Evolutionary conservation across 2,113 vertebrate genomes (phyloP).

Genomic region (Columbina picui): DNA sequence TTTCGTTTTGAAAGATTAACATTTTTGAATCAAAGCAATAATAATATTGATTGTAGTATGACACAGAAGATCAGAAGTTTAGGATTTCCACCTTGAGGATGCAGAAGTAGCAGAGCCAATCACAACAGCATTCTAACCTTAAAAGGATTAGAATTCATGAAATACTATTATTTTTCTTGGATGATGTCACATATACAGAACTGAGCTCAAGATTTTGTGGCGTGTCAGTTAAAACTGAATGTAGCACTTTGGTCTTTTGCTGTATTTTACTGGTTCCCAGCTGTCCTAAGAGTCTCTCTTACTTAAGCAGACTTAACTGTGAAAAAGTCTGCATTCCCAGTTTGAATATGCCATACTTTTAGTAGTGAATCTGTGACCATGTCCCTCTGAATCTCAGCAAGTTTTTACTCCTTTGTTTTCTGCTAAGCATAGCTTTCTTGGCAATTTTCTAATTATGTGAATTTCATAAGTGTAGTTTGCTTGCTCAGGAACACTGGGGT

Average conservation of each 20-base stretch:
- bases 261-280: not conserved
- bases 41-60: not conserved
- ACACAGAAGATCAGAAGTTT: not conserved
- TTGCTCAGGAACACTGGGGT: rapidly evolving
- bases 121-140: not conserved
- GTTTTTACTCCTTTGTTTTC: not conserved
- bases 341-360: not conserved
- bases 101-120: not conserved
- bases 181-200: not conserved
- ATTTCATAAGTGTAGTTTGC: not conserved
- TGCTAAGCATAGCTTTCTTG: not conserved
- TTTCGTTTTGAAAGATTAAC: not conserved
- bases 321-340: not conserved
- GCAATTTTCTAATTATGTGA: not conserved
- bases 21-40: not conserved
- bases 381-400: not conserved
- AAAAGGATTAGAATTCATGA: not conserved
- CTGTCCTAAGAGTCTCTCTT: not conserved
- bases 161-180: not conserved
- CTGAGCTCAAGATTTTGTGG: not conserved
- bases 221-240: not conserved
- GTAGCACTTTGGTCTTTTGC: not conserved
- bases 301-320: not conserved
- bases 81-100: not conserved
- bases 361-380: not conserved